These are phyloP conservation scores for Erebia ligea DNA, from an alignment of 2,888 invertebrate genomes.

Conservation along the genomic window DNA sequence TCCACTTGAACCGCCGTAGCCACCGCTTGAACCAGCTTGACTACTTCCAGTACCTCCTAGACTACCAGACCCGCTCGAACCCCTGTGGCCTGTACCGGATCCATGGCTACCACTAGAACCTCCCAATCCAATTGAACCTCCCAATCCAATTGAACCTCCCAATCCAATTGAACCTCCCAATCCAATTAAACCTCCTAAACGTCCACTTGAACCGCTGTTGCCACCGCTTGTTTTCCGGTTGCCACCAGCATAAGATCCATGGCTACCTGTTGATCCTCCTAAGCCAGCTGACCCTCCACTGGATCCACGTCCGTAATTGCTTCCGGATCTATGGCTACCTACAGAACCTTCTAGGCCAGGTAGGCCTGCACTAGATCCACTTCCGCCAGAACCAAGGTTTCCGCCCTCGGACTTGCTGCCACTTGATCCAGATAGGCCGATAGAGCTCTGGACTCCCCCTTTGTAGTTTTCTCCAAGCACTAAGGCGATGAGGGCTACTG, in stretches of 20 bases:
- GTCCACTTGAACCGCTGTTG: background rate
- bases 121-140: background rate
- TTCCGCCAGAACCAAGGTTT: constrained; percentile 10
- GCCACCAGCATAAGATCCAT: constrained; percentile 21
- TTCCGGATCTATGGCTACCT: constrained; percentile 38
- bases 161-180: background rate
- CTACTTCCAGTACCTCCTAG: background rate
- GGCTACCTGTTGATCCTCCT: constrained; percentile 40
- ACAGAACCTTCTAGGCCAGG: background rate
- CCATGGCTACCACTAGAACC: background rate
- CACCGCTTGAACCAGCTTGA: background rate
- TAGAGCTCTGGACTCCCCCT: constrained; percentile 17
- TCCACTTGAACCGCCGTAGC: background rate
- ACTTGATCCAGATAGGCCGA: constrained; percentile 1
- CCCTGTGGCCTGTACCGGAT: background rate
- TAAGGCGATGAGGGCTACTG: constrained; percentile 24
- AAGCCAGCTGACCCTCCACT: constrained; percentile 31
- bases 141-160: background rate
- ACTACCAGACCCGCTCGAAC: background rate
- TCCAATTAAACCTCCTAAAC: background rate
- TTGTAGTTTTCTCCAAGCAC: constrained; percentile 24
- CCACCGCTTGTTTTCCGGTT: constrained; percentile 32
- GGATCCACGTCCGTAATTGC: constrained; percentile 29
- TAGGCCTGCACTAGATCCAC: constrained; percentile 29
- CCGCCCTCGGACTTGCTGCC: background rate